These are phyloP conservation scores for Drosophila prosaltans DNA, from an alignment of 1,140 invertebrate genomes.

Conservation along the genomic window DNA sequence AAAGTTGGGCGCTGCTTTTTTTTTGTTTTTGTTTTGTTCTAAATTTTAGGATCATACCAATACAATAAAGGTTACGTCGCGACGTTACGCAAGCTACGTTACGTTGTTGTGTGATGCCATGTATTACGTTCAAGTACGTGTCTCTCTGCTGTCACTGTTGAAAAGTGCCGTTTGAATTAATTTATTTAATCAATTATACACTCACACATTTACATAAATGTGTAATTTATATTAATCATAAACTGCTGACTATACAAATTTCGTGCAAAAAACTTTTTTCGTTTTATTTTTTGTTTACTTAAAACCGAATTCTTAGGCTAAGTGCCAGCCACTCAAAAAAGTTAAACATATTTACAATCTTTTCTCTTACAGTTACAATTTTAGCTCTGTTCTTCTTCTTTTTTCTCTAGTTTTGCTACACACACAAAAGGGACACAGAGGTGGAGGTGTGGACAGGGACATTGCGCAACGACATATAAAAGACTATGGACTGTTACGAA, in stretches of 20 bases:
- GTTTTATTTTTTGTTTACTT: not conserved
- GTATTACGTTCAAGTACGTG: constrained; percentile 2
- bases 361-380: not conserved
- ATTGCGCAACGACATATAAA: not conserved
- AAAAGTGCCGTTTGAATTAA: not conserved
- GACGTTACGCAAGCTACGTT: constrained; percentile 4
- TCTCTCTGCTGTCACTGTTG: not conserved
- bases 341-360: constrained; percentile 10
- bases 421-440: not conserved
- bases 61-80: not conserved
- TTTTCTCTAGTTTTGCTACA: not conserved
- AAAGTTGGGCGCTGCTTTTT: not conserved
- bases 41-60: not conserved
- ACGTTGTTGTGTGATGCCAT: constrained; percentile 7
- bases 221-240: constrained; percentile 1
- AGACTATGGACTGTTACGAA: not conserved
- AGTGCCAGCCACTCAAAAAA: not conserved
- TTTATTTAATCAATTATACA: not conserved
- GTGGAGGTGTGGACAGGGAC: not conserved
- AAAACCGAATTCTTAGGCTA: not conserved
- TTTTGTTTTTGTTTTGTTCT: not conserved
- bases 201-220: constrained; percentile 26
- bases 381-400: not conserved
- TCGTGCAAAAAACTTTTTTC: not conserved
- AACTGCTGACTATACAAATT: constrained; percentile 11